phyloP scores from a whole-genome alignment of 2,113 vertebrate genomes.

The Anolis carolinensis region DNA sequence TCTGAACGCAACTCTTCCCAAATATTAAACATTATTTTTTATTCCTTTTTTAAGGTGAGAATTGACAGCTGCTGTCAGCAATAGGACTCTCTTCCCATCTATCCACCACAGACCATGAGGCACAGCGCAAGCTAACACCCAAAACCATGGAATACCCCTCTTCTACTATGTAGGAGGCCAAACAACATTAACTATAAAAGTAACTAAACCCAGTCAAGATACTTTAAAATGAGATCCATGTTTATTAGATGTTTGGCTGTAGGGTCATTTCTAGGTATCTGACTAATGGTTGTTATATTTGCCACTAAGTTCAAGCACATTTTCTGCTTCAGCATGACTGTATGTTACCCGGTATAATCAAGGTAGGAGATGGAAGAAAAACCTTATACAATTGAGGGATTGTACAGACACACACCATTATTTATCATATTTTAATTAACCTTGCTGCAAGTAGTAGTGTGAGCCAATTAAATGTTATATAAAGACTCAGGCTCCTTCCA shows the following conservation, averaged over 20 bases:
- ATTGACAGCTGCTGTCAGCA: no score
- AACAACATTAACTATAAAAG: no score
- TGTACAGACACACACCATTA: neutral
- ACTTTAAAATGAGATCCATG: neutral
- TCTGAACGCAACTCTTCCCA: no score
- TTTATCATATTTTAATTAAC: neutral
- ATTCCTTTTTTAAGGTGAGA: no score
- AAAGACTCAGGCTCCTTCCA: no score
- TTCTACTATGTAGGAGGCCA: no score
- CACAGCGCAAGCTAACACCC: no score
- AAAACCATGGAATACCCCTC: no score
- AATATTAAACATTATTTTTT: neutral
- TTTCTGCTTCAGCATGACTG: neutral
- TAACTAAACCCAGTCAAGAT: no score
- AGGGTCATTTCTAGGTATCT: neutral
- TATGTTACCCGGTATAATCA: no score
- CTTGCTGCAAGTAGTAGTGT: neutral
- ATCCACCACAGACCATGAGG: no score
- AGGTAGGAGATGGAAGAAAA: neutral
- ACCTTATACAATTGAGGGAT: neutral
- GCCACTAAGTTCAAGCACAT: neutral
- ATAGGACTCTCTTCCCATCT: no score
- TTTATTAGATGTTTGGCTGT: neutral
- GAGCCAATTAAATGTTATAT: neutral
- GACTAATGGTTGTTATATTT: neutral